These are phyloP conservation scores for Sycophaga agraensis DNA, from an alignment of 1,140 invertebrate genomes.

Conservation along the genomic window DNA sequence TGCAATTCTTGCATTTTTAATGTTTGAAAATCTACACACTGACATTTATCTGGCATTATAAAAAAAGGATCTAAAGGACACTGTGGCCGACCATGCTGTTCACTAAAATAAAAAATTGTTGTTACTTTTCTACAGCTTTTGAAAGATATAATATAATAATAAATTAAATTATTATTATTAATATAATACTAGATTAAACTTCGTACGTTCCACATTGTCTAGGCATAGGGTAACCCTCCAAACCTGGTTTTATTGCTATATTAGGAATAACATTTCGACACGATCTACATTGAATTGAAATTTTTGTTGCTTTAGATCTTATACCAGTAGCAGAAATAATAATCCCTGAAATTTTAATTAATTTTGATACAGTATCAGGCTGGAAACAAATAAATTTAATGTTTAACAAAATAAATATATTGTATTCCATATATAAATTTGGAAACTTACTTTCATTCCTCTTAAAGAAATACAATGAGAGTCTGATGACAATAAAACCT, in stretches of 20 bases:
- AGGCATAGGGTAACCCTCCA: slow-evolving; percentile 96
- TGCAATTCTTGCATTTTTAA: slow-evolving; percentile 94
- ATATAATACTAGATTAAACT: not conserved
- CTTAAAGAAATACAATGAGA: slow-evolving; percentile 80
- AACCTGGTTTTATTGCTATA: slow-evolving; percentile 87
- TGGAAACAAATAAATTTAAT: slow-evolving; percentile 51
- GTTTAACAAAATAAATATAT: too few species aligned
- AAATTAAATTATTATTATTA: not conserved
- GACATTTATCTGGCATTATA: slow-evolving; percentile 96
- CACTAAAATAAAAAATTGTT: too few species aligned
- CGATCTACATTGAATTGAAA: slow-evolving; percentile 93
- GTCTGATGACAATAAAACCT: slow-evolving; percentile 86
- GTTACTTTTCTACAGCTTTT: too few species aligned
- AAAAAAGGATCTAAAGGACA: slow-evolving; percentile 98
- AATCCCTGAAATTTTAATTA: slow-evolving; percentile 96
- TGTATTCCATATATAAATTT: not conserved
- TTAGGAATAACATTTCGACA: slow-evolving; percentile 90
- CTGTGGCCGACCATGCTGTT: slow-evolving; percentile 84
- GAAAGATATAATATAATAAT: too few species aligned
- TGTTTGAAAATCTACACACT: slow-evolving; percentile 92
- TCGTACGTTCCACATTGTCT: slow-evolving; percentile 90
- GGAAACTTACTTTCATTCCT: slow-evolving; percentile 75
- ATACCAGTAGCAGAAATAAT: slow-evolving; percentile 92
- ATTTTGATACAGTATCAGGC: slow-evolving; percentile 88
- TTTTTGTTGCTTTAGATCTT: slow-evolving; percentile 90